phyloP scores from a whole-genome alignment of 2,113 vertebrate genomes.

The Tinamus guttatus region DNA sequence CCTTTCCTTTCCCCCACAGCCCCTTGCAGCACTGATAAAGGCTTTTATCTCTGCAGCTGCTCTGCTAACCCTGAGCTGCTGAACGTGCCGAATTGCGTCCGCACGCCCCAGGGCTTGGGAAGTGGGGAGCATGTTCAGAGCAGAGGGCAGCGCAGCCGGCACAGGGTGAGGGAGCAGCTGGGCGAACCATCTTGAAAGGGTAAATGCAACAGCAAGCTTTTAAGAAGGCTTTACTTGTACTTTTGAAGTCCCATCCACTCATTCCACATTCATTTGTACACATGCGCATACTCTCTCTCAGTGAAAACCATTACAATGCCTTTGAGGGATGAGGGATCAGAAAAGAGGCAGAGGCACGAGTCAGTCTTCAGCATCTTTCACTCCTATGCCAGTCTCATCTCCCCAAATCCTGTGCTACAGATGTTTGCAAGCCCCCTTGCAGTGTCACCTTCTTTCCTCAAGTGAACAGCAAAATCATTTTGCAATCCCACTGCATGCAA shows the following conservation, averaged over 20 bases:
- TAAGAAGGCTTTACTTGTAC: background rate
- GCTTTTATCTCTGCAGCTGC: background rate
- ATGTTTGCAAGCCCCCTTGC: background rate
- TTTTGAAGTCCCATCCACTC: background rate
- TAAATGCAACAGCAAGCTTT: background rate
- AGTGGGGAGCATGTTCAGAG: background rate
- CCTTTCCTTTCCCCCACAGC: background rate
- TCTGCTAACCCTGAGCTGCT: background rate
- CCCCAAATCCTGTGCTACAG: background rate
- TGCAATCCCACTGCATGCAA: background rate
- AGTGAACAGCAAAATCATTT: background rate
- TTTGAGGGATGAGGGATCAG: background rate
- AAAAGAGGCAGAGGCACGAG: background rate
- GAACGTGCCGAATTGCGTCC: background rate
- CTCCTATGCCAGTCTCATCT: background rate
- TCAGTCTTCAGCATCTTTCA: background rate
- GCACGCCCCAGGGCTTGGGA: rapidly evolving
- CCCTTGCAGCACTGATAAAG: background rate
- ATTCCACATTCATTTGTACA: background rate
- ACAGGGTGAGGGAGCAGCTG: background rate
- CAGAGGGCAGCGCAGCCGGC: background rate
- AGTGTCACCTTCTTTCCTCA: background rate
- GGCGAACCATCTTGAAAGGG: background rate
- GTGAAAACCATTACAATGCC: background rate
- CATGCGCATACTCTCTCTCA: background rate